A percentile compares a stretch with the other conserved stretches of the same genome.
Evolutionary conservation across 1,140 invertebrate genomes (phyloP).

Genomic region (Sitodiplosis mosellana): DNA sequence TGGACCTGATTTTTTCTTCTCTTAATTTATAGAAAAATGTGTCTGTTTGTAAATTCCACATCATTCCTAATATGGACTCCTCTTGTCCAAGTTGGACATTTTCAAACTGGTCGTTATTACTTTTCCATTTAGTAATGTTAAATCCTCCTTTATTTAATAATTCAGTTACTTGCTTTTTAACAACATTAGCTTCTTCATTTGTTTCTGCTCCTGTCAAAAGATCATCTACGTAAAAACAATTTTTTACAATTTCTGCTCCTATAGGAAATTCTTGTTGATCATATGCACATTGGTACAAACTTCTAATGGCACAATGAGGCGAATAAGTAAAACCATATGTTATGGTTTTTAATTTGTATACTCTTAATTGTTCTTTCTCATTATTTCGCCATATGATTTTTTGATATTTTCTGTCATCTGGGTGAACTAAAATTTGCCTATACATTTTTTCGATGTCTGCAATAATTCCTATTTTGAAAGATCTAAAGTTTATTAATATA

Average conservation of each 20-base stretch:
- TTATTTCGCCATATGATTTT: slow-evolving; percentile 9
- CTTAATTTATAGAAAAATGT: too few species aligned
- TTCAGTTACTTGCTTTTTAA: too few species aligned
- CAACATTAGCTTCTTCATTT: too few species aligned
- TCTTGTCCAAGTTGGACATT: too few species aligned
- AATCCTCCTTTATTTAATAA: too few species aligned
- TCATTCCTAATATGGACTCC: too few species aligned
- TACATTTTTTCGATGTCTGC: slow-evolving; percentile 20
- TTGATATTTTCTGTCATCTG: background rate
- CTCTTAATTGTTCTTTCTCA: background rate
- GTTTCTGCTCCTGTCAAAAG: too few species aligned
- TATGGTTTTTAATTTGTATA: slow-evolving; percentile 7
- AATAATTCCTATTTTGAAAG: slow-evolving; percentile 8
- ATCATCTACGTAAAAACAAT: background rate
- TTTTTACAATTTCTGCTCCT: background rate
- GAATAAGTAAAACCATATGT: slow-evolving; percentile 7
- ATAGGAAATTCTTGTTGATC: background rate
- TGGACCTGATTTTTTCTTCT: too few species aligned
- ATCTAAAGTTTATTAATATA: slow-evolving; percentile 18
- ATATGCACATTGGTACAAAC: background rate
- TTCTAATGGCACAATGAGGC: slow-evolving; percentile 2
- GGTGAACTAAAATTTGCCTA: slow-evolving; percentile 7
- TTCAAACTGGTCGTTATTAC: too few species aligned
- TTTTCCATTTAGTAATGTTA: too few species aligned
- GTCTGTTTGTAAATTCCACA: too few species aligned